Base-by-base conservation (phyloP, 1,140 invertebrate genomes). In the Cyphomyrmex costatus region DNA sequence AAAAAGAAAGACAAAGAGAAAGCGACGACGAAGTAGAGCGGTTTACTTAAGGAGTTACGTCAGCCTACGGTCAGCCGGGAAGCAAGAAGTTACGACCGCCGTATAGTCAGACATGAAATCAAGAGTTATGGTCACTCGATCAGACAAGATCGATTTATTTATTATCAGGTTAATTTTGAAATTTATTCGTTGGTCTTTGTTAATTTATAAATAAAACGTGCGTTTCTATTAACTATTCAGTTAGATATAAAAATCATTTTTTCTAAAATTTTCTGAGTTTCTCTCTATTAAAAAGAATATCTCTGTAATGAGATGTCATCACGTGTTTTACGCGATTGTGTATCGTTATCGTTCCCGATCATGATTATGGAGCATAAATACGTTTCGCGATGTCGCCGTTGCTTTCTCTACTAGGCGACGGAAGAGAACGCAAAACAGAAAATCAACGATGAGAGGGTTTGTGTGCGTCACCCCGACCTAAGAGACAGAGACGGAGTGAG, bases 401-500 rank as follows among this genome's bases (percentile, higher is more conserved):
- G 79, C 56, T 83, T 65, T 83, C 68, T 74, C 68, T 70, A n/a
- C 24, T 53, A 16, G 33, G 68, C 70, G 79, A 66, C 79, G 68
- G 42, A 70, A 66, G 85, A 68, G 76, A 86, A 65, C 36, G 61
- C 19, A 46, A 84, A 63, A 30, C 68, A 79, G 65, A 65, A 73
- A 73, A 65, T 78, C 51, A 63, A 77, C 82, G 42, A 77, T 42
- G 51, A 46, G 53, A 71, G 56, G 70, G 49, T 56, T 60, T 63
- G 70, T 73, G 51, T 65, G 84, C 87, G 79, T 61, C 77, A 42
- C 53, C 65, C 88, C 84, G 58, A 78, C 60, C 73, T 89, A 86
- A 89, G 85, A 83, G 88, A 89, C 88, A 86, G 71, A 89, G 89
- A 88, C 79, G 63, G 74, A 78, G 53, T 77, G 89, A 90, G 86